These are phyloP conservation scores for Sebastiscus tertius DNA, from an alignment of 2,797 vertebrate genomes.

Conservation along the genomic window DNA sequence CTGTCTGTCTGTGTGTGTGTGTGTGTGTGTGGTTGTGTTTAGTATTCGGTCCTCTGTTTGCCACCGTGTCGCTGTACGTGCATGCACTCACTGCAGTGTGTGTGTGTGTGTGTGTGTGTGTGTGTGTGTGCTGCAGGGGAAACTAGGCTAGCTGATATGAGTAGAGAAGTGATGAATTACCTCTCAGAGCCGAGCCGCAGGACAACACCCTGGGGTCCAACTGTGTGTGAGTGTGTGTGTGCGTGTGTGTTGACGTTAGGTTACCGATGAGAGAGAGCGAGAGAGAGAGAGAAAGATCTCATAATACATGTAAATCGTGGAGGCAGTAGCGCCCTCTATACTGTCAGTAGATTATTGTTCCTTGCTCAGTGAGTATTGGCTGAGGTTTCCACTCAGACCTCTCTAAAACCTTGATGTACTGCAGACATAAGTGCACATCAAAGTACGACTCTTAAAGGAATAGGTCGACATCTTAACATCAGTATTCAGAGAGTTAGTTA, in stretches of 20 bases:
- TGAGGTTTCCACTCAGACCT: not conserved
- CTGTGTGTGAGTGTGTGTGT: not conserved
- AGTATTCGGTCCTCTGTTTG: not conserved
- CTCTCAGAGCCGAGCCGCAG: constrained; percentile 57
- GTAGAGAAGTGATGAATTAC: constrained; percentile 75
- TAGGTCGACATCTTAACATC: not conserved
- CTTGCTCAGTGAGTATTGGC: not conserved
- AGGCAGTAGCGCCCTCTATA: not conserved
- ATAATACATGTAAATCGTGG: not conserved
- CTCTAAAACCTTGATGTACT: not conserved
- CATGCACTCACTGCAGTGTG: constrained; percentile 1
- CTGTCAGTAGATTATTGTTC: not conserved
- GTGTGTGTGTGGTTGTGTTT: not conserved
- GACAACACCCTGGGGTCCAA: constrained; percentile 55
- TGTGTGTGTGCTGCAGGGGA: constrained; percentile 31
- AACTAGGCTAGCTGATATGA: constrained; percentile 70
- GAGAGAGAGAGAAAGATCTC: not conserved
- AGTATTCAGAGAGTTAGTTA: no score
- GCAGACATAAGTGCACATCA: not conserved
- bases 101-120: constrained; percentile 11
- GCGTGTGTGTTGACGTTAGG: not conserved
- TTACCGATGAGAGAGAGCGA: not conserved
- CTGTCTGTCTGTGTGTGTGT: not conserved
- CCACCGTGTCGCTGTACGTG: not conserved
- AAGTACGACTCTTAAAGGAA: not conserved